These are phyloP conservation scores for Xanthia icteritia DNA, from an alignment of 2,888 invertebrate genomes.

Conservation along the genomic window DNA sequence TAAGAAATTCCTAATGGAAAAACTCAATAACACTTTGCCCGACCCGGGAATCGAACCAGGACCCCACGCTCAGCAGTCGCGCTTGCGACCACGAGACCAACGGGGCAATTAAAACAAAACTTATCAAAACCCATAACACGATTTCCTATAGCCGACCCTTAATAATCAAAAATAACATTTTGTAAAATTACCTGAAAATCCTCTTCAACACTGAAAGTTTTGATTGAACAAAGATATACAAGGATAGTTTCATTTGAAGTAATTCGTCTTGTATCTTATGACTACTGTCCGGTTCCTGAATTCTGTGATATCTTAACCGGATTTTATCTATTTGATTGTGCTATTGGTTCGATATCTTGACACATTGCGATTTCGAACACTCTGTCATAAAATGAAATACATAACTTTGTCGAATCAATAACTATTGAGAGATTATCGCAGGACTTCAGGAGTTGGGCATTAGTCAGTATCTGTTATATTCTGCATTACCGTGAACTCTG, in stretches of 20 bases:
- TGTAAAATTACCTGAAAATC: not conserved
- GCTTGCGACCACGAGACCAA: too few relatives aligned
- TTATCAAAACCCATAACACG: too few relatives aligned
- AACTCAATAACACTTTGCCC: too few relatives aligned
- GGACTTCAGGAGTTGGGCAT: not conserved
- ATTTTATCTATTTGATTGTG: slow-evolving; percentile 16
- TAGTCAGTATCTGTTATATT: too few relatives aligned
- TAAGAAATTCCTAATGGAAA: too few relatives aligned
- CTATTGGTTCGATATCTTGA: slow-evolving; percentile 28
- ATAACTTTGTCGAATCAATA: slow-evolving; percentile 22
- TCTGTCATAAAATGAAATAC: slow-evolving; percentile 2
- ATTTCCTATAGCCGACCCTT: too few relatives aligned
- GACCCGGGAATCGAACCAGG: too few relatives aligned
- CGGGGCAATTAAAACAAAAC: too few relatives aligned
- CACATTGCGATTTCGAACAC: not conserved
- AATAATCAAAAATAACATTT: too few relatives aligned
- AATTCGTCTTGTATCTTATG: not conserved
- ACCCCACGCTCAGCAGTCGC: too few relatives aligned
- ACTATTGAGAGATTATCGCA: slow-evolving; percentile 2
- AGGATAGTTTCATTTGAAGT: not conserved
- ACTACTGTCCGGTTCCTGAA: not conserved
- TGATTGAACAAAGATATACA: not conserved
- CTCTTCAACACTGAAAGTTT: not conserved
- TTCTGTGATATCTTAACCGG: not conserved
- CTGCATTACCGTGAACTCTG: too few relatives aligned